These are phyloP conservation scores for Lacanobia wlatinum DNA, from an alignment of 2,888 invertebrate species.

Conservation along the genomic window DNA sequence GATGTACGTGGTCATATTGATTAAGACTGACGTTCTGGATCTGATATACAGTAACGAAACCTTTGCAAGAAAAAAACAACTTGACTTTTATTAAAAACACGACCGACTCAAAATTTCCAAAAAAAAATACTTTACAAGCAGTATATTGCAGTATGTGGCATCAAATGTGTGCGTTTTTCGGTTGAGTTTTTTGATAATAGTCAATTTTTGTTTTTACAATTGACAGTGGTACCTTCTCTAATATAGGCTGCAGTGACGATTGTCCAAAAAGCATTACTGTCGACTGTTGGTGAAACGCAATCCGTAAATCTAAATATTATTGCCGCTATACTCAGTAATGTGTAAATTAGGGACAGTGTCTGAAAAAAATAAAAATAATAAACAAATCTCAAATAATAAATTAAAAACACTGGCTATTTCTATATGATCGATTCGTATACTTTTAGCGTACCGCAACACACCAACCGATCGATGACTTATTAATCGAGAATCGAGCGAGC, in stretches of 20 bases:
- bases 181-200: too few relatives aligned
- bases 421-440: not conserved
- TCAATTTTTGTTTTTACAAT: too few relatives aligned
- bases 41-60: too few relatives aligned
- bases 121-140: too few relatives aligned
- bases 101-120: too few relatives aligned
- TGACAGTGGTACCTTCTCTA: conserved; percentile 64
- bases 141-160: too few relatives aligned
- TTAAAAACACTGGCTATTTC: not conserved
- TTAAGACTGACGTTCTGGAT: too few relatives aligned
- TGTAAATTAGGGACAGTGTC: conserved; percentile 73
- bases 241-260: conserved; percentile 72
- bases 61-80: too few relatives aligned
- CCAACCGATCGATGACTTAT: not conserved
- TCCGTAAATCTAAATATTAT: conserved; percentile 69
- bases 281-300: conserved; percentile 61
- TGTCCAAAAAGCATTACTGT: conserved; percentile 68
- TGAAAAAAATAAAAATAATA: conserved; percentile 56
- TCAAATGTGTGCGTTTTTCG: too few relatives aligned
- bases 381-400: not conserved
- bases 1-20: too few relatives aligned
- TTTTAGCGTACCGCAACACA: not conserved
- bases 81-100: too few relatives aligned
- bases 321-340: conserved; percentile 69
- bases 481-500: not conserved